These are phyloP conservation scores for Apaloderma vittatum DNA, from an alignment of 2,113 vertebrate species.

Conservation along the genomic window DNA sequence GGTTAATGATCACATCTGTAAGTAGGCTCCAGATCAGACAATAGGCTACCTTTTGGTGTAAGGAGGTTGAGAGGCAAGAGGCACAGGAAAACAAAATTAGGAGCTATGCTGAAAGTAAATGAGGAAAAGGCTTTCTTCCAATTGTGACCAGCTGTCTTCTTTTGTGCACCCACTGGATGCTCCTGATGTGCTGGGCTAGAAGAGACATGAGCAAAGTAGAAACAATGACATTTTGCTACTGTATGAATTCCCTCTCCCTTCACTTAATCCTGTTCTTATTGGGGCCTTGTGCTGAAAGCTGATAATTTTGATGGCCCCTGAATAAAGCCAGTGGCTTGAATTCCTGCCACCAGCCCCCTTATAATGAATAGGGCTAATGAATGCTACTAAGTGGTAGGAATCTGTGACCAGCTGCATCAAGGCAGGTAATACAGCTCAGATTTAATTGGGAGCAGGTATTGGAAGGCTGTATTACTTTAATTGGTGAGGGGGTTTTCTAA, in stretches of 20 bases:
- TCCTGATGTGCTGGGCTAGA: slow-evolving; percentile 66
- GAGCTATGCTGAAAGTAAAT: slow-evolving; percentile 24
- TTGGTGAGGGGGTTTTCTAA: slow-evolving; percentile 95
- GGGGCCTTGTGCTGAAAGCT: slow-evolving; percentile 81
- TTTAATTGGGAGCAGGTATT: slow-evolving; percentile 99
- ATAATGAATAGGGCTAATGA: slow-evolving; percentile 99
- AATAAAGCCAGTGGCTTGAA: slow-evolving; percentile 87
- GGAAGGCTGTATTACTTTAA: slow-evolving; percentile 99
- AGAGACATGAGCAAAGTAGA: slow-evolving; percentile 67
- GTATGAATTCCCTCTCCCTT: slow-evolving; percentile 80
- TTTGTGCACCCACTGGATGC: slow-evolving; percentile 71
- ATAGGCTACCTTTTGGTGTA: slow-evolving; percentile 23
- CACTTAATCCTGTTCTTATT: slow-evolving; percentile 81
- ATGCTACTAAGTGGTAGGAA: slow-evolving; percentile 89
- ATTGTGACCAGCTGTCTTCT: slow-evolving; percentile 68
- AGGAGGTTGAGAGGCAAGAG: not conserved
- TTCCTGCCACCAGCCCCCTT: slow-evolving; percentile 92
- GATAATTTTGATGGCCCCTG: slow-evolving; percentile 85
- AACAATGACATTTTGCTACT: slow-evolving; percentile 82
- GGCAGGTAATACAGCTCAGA: slow-evolving; percentile 96
- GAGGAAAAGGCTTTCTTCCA: slow-evolving; percentile 67
- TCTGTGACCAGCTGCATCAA: slow-evolving; percentile 91
- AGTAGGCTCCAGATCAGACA: slow-evolving; percentile 31
- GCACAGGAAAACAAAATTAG: slow-evolving; percentile 66
- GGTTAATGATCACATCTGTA: slow-evolving; percentile 61